Base-by-base conservation (phyloP, 1,140 invertebrate genomes). In the Gryon sp. region DNA sequence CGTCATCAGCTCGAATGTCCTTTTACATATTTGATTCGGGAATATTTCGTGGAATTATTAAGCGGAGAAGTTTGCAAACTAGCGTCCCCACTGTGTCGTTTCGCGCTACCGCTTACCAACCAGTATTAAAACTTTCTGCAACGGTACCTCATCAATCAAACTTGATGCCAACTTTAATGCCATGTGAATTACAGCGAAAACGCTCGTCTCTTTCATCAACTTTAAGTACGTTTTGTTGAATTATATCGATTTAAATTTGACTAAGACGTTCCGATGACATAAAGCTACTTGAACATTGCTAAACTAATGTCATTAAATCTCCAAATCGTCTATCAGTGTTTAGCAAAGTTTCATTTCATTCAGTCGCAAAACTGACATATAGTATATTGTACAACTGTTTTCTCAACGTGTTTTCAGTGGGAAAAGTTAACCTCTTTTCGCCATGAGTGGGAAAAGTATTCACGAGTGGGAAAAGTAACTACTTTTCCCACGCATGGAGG, bases 141-240 rank as follows among this genome's bases (percentile, higher is more conserved):
- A 65, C 74, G 57, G 52, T 63, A 60, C 22, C 59, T 60, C 65
- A 70, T 70, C 66, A 76, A 76, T 76, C 66, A 76, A 76, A 76
- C 66, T 76, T 70, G 20, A 50, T 41, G 48, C 59, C 60, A 76
- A 76, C 59, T 76, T 70, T 70, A 63, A 76, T 76, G 73, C 73
- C 15, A 69, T 57, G 41, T 69, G 50, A 62, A 76, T 76, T 76
- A 66, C 63, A 69, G 20, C 19, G 57, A 76, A 76, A 76, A 69
- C 48, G 72, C 48, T 66, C 28, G 50, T 7, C 36, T n/a, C n/a
- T 60, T 24, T 26, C 34, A 24, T 72, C 46, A 62, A 72, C 68
- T 55, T 72, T 46, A 55, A 63, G 57, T 55, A 55, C 26, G 57
- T 62, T 72, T 62, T 62, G 68, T 72, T 72, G 53, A 72, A 62